Conservation (phyloP, 2,797 vertebrate species). For the Danio albolineatus region DNA sequence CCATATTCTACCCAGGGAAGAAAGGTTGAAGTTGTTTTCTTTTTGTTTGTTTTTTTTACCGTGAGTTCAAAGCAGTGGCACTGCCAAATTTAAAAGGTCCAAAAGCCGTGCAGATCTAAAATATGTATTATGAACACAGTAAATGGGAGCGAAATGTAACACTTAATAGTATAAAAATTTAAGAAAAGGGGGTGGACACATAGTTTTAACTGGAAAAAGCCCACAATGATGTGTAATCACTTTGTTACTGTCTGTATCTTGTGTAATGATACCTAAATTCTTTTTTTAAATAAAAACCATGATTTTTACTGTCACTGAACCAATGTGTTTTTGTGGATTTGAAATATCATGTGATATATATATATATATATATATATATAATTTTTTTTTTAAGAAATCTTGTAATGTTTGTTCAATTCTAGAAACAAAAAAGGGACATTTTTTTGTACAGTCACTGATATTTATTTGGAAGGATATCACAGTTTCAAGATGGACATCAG, state of each 20-base stretch:
- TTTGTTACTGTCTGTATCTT: conserved; percentile 59
- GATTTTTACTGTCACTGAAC: conserved; percentile 56
- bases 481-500: not conserved
- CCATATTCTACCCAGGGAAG: conserved; percentile 24
- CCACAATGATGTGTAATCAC: conserved; percentile 57
- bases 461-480: conserved; percentile 6
- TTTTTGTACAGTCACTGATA: not conserved
- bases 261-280: conserved; percentile 52
- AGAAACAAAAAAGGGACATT: not conserved
- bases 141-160: conserved; percentile 44
- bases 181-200: conserved; percentile 35
- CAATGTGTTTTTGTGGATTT: not conserved
- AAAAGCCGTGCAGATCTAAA: conserved; percentile 35
- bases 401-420: no score
- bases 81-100: conserved; percentile 31
- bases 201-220: conserved; percentile 60
- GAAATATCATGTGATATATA: no score
- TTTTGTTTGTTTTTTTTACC: conserved; percentile 7
- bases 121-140: conserved; percentile 42
- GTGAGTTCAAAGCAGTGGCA: conserved; percentile 22
- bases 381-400: no score
- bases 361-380: no score
- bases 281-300: conserved; percentile 54
- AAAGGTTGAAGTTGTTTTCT: not conserved
- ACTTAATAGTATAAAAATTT: conserved; percentile 39